phyloP scores from a whole-genome alignment of 1,140 invertebrate species.

The Nephotettix cincticeps region DNA sequence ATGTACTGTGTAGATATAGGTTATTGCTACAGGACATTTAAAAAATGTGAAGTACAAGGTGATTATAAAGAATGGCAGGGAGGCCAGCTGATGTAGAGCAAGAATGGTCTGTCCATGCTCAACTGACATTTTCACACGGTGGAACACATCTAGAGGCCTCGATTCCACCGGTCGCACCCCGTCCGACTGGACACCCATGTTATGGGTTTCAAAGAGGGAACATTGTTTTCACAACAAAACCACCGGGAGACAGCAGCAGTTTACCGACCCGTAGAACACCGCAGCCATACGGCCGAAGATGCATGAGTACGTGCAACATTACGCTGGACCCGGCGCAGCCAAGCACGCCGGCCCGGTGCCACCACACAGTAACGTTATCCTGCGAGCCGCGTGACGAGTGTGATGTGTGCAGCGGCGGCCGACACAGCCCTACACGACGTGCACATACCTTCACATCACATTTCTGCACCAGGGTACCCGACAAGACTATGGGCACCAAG shows the following conservation, averaged over 20 bases:
- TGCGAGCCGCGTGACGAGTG: constrained; percentile 23
- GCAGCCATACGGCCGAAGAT: constrained; percentile 51
- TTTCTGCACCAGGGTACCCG: constrained; percentile 48
- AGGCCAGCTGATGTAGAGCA: constrained; percentile 36
- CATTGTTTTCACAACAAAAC: constrained; percentile 54
- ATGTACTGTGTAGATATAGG: too few species aligned
- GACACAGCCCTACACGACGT: constrained; percentile 38
- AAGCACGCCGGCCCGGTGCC: background rate
- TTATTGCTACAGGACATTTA: too few species aligned
- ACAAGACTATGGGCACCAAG: constrained; percentile 44
- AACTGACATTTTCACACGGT: constrained; percentile 55
- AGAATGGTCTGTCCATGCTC: constrained; percentile 61
- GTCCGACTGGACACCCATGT: constrained; percentile 27
- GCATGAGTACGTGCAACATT: constrained; percentile 68
- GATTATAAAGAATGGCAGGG: background rate
- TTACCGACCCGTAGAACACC: constrained; percentile 37
- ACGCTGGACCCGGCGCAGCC: constrained; percentile 46
- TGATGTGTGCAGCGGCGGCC: constrained; percentile 20
- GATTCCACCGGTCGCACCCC: constrained; percentile 15
- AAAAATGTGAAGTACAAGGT: background rate
- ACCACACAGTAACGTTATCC: constrained; percentile 36
- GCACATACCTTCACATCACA: constrained; percentile 46
- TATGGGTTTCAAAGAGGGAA: constrained; percentile 55
- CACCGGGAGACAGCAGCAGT: constrained; percentile 42
- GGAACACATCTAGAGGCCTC: background rate